Evolutionary conservation across 1,140 invertebrate genomes (phyloP).

Genomic region (Scaptomyza graminum): DNA sequence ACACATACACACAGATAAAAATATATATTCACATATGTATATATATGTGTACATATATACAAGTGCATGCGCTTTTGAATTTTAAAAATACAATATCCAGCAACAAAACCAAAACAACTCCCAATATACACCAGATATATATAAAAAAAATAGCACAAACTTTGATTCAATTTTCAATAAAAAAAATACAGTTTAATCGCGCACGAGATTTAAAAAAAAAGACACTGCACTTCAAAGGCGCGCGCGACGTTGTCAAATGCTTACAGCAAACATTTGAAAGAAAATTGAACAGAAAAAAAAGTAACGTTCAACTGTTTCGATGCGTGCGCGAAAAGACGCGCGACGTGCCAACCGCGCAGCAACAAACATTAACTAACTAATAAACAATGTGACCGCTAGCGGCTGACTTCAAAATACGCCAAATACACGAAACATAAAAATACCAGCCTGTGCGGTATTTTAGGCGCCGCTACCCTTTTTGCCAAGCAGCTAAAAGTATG

Average conservation of each 20-base stretch:
- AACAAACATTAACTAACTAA: conserved; percentile 42
- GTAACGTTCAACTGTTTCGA: conserved; percentile 18
- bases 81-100: conserved; percentile 36
- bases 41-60: conserved; percentile 5
- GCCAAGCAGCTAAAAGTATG: conserved; percentile 17
- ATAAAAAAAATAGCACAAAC: conserved; percentile 21
- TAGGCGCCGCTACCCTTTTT: not conserved
- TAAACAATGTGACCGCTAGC: conserved; percentile 24
- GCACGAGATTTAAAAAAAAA: conserved; percentile 20
- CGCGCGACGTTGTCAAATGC: conserved; percentile 35
- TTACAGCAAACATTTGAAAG: conserved; percentile 32
- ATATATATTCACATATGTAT: not conserved
- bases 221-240: conserved; percentile 40
- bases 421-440: conserved; percentile 1
- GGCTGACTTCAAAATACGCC: not conserved
- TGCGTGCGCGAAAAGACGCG: conserved; percentile 30
- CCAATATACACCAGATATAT: not conserved
- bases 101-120: conserved; percentile 25
- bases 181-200: conserved; percentile 1
- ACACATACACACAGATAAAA: conserved; percentile 11
- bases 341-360: conserved; percentile 48
- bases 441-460: conserved; percentile 14
- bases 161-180: conserved; percentile 8
- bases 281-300: conserved; percentile 4
- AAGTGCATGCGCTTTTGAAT: conserved; percentile 30